Percentiles rank a stretch among this genome's conserved stretches.
Evolutionary conservation across 2,797 vertebrate genomes (phyloP).

Genomic region (Pagetopsis macropterus): DNA sequence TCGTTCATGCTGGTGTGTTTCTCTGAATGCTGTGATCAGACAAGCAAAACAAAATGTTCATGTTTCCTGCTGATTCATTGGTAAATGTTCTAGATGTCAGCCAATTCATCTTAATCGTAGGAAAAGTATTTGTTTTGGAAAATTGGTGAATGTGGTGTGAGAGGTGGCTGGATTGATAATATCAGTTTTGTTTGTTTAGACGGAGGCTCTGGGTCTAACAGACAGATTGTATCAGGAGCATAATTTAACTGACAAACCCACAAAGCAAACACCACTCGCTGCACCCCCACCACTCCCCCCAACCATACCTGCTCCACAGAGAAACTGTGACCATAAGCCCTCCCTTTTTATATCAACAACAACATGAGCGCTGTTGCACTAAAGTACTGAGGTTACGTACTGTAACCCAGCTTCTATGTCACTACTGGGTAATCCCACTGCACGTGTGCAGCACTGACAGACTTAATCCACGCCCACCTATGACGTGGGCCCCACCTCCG

Average conservation of each 20-base stretch:
- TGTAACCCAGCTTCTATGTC: too few relatives aligned
- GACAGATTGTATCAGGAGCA: constrained; percentile 3
- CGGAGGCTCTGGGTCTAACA: background rate
- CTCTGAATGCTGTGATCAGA: background rate
- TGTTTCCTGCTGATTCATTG: background rate
- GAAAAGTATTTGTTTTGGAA: background rate
- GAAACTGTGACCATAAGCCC: background rate
- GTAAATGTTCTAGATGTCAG: background rate
- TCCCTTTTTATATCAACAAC: background rate
- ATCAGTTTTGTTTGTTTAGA: background rate
- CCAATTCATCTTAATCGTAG: background rate
- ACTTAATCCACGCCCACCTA: too few relatives aligned
- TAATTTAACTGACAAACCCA: background rate
- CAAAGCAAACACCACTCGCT: background rate
- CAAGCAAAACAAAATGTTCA: background rate
- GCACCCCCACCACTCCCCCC: background rate
- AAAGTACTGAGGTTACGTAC: background rate
- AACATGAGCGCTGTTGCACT: background rate
- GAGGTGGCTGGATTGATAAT: background rate
- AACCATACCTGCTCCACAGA: background rate
- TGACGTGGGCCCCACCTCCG: too few relatives aligned
- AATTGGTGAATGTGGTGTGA: background rate
- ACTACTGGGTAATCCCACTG: too few relatives aligned
- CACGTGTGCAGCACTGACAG: too few relatives aligned
- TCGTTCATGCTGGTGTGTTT: background rate